A percentile compares a stretch with the other conserved stretches of the same genome.
These are phyloP conservation scores for Mus minutoides DNA, from an alignment of 2,797 vertebrate species.

Conservation along the genomic window DNA sequence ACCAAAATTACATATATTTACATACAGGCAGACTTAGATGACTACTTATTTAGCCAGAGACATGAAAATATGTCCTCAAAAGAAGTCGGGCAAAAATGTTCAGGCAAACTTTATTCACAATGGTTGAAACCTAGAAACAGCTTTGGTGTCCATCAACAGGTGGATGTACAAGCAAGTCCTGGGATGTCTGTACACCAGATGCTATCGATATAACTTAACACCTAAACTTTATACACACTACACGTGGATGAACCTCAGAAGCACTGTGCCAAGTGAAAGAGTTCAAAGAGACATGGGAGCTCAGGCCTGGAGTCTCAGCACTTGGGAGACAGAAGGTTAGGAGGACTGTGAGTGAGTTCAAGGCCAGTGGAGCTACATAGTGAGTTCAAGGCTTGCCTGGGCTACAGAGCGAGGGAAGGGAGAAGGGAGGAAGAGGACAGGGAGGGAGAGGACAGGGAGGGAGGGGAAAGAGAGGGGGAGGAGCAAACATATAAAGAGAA, in stretches of 20 bases:
- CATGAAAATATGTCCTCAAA: not conserved
- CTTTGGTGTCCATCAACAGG: not conserved
- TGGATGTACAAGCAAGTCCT: not conserved
- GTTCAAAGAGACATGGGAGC: not conserved
- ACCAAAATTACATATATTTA: not conserved
- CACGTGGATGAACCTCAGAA: not conserved
- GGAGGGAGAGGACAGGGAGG: not conserved
- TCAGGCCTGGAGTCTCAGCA: not conserved
- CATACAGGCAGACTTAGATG: not conserved
- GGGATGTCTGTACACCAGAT: too few relatives aligned
- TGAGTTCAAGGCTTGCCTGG: not conserved
- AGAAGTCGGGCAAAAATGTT: not conserved
- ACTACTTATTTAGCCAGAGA: not conserved
- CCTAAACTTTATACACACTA: not conserved
- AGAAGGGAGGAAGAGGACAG: too few relatives aligned
- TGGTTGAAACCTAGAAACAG: not conserved
- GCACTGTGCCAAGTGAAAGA: not conserved
- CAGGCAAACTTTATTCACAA: not conserved
- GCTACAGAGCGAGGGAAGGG: too few relatives aligned
- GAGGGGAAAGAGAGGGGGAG: not conserved
- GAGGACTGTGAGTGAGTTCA: not conserved
- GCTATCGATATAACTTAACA: not conserved
- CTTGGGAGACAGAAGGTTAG: not conserved
- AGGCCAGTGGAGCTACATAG: too few relatives aligned
- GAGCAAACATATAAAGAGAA: not conserved